Conservation (phyloP, 1,140 invertebrate genomes). For the Drosophila rufa region DNA sequence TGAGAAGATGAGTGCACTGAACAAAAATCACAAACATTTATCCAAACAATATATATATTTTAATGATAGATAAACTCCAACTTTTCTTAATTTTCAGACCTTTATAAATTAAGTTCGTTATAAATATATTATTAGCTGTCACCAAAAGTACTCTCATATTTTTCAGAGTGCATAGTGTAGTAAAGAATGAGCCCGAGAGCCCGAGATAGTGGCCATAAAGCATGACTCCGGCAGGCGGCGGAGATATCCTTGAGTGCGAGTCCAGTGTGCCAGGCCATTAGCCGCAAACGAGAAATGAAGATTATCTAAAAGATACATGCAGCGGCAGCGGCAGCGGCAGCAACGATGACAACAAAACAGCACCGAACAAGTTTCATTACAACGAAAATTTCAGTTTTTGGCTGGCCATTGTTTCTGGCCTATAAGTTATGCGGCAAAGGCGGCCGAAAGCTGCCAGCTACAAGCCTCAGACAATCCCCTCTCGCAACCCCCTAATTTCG, state of each 20-base stretch:
- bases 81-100: not conserved
- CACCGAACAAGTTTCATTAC: slow-evolving; percentile 73
- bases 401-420: slow-evolving; percentile 50
- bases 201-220: slow-evolving; percentile 55
- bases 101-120: not conserved
- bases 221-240: slow-evolving; percentile 59
- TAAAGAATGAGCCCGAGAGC: slow-evolving; percentile 32
- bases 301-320: slow-evolving; percentile 83
- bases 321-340: slow-evolving; percentile 44
- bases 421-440: slow-evolving; percentile 59
- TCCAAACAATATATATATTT: no score
- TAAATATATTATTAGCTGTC: not conserved
- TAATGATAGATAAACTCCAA: no score
- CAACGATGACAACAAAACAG: slow-evolving; percentile 42
- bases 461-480: slow-evolving; percentile 37
- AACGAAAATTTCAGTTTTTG: slow-evolving; percentile 63
- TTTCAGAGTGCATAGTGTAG: slow-evolving; percentile 14
- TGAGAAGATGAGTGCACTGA: slow-evolving; percentile 28
- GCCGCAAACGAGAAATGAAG: slow-evolving; percentile 83
- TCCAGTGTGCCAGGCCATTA: slow-evolving; percentile 79
- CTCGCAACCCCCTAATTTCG: no score
- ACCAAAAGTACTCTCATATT: not conserved
- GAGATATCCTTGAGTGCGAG: slow-evolving; percentile 81
- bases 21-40: not conserved
- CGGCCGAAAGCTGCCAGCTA: slow-evolving; percentile 73